A percentile compares a stretch with the other conserved stretches of the same genome.
phyloP scores from a whole-genome alignment of 1,140 invertebrate species.

The Scaptomyza hsui region DNA sequence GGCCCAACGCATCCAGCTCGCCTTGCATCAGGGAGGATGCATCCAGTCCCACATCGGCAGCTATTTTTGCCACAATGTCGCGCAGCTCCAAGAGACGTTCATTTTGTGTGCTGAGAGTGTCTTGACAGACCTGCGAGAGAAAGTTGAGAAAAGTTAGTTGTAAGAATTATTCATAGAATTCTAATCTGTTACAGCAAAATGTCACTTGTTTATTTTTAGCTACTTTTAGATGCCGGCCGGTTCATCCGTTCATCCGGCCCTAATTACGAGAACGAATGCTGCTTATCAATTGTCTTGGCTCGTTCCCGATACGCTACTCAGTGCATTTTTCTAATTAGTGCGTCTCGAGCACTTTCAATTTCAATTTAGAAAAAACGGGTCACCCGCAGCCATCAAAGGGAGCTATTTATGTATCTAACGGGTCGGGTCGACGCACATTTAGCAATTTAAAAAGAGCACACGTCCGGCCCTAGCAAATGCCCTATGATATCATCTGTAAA shows the following conservation, averaged over 20 bases:
- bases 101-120: conserved; percentile 89
- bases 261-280: conserved; percentile 6
- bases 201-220: conserved; percentile 64
- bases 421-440: not conserved
- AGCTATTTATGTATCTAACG: conserved; percentile 4
- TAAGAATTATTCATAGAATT: not conserved
- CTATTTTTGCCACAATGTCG: conserved; percentile 90
- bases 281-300: conserved; percentile 58
- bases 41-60: conserved; percentile 90
- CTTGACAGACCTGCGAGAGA: conserved; percentile 89
- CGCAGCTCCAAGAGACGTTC: conserved; percentile 88
- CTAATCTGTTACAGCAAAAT: conserved; percentile 45
- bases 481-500: conserved; percentile 74
- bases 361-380: conserved; percentile 70
- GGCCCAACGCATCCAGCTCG: conserved; percentile 91
- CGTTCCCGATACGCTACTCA: conserved; percentile 10
- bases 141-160: not conserved
- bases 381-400: conserved; percentile 21
- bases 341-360: conserved; percentile 55
- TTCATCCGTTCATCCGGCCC: conserved; percentile 15
- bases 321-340: conserved; percentile 66
- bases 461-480: conserved; percentile 30
- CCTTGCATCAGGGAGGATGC: conserved; percentile 88
- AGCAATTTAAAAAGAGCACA: conserved; percentile 16
- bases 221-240: conserved; percentile 51